Evolutionary conservation across 2,113 vertebrate genomes (phyloP).

Genomic region (Paradoxurus hermaphroditus): DNA sequence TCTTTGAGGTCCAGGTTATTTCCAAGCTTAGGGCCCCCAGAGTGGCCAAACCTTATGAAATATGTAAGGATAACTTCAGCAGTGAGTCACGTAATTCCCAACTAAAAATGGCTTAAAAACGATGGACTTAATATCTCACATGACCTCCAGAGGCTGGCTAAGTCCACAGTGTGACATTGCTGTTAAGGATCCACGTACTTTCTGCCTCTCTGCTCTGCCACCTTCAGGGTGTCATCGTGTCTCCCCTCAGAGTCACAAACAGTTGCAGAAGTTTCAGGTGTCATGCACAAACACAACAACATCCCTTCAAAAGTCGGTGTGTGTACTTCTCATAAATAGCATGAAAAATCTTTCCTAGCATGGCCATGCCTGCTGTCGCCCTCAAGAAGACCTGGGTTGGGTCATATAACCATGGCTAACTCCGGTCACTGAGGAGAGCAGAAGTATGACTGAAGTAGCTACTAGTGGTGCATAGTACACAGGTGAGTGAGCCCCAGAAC

Average conservation of each 20-base stretch:
- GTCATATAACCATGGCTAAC: not conserved
- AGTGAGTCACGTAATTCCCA: not conserved
- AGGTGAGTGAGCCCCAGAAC: too few species aligned
- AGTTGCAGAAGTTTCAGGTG: not conserved
- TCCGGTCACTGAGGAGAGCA: not conserved
- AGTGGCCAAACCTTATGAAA: not conserved
- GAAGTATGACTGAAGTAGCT: not conserved
- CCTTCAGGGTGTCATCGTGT: rapidly evolving
- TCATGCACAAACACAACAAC: not conserved
- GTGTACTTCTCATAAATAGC: not conserved
- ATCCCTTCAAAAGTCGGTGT: not conserved
- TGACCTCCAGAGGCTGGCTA: not conserved
- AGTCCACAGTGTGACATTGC: not conserved
- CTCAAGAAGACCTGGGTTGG: not conserved
- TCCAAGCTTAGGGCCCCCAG: not conserved
- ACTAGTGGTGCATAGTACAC: not conserved
- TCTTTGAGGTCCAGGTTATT: not conserved
- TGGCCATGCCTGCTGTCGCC: not conserved
- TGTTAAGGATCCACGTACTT: not conserved
- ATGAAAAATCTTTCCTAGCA: not conserved
- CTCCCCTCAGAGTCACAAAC: not conserved
- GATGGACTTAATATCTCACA: not conserved
- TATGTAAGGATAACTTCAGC: not conserved
- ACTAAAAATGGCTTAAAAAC: not conserved
- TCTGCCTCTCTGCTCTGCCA: not conserved